These are phyloP conservation scores for Carollia perspicillata DNA, from an alignment of 2,113 vertebrate genomes.

Conservation along the genomic window DNA sequence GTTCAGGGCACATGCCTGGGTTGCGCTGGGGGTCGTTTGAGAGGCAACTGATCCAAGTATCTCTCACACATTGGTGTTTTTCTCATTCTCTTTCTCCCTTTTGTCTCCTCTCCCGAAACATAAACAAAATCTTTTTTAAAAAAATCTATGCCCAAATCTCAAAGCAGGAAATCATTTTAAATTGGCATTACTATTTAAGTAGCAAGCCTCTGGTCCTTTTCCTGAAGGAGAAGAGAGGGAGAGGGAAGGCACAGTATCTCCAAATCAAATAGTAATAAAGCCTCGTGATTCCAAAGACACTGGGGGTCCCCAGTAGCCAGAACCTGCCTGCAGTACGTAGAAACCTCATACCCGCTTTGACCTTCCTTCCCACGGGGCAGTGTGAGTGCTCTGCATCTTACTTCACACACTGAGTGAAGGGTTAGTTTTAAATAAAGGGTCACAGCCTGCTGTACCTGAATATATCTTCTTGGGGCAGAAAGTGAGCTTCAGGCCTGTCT, in stretches of 20 bases:
- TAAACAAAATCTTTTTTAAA: too few relatives aligned
- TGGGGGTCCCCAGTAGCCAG: background rate
- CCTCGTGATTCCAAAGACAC: background rate
- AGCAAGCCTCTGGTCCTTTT: background rate
- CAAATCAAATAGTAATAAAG: background rate
- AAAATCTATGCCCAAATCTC: background rate
- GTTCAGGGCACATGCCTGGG: too few relatives aligned
- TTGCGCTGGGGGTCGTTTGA: too few relatives aligned
- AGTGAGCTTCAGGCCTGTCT: slow-evolving; percentile 79
- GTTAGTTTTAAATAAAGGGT: background rate
- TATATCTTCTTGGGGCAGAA: slow-evolving; percentile 91
- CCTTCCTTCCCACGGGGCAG: background rate
- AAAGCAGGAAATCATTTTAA: slow-evolving; percentile 22
- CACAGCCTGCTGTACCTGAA: slow-evolving; percentile 84
- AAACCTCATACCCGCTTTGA: background rate
- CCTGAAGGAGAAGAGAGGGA: background rate
- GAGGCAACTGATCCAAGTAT: too few relatives aligned
- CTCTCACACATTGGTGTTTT: too few relatives aligned
- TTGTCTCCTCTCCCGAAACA: too few relatives aligned
- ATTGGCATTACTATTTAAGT: background rate
- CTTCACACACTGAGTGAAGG: background rate
- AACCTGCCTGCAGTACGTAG: background rate
- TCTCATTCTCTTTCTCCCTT: too few relatives aligned
- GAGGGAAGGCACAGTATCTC: background rate
- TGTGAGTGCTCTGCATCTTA: background rate